Percentiles rank a stretch among this genome's conserved stretches.
Conservation (phyloP, 2,113 vertebrate species). For the Chaenogobius annularis region DNA sequence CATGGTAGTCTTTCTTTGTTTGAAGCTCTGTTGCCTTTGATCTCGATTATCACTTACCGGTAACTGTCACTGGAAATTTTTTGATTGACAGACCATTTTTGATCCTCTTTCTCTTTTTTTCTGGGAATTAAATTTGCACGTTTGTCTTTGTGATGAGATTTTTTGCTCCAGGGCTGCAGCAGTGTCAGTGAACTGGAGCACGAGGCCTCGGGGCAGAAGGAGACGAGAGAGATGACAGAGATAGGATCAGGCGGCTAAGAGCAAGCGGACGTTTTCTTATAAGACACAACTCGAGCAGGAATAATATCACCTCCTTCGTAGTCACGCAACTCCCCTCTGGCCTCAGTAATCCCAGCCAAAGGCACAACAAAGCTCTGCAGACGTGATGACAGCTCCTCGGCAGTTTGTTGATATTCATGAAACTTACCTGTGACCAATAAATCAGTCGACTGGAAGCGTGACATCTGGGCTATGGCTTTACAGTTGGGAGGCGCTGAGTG, state of each 20-base stretch:
- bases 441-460: slow-evolving; percentile 7
- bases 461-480: slow-evolving; percentile 12
- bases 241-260: slow-evolving; percentile 44
- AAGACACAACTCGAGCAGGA: slow-evolving; percentile 53
- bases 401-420: slow-evolving; percentile 50
- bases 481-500: not conserved
- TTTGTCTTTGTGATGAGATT: slow-evolving; percentile 38
- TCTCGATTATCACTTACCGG: slow-evolving; percentile 8
- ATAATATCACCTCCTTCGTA: slow-evolving; percentile 56
- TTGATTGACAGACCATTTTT: slow-evolving; percentile 51
- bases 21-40: slow-evolving; percentile 25
- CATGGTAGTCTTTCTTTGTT: not conserved
- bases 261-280: slow-evolving; percentile 66
- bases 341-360: slow-evolving; percentile 52
- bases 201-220: slow-evolving; percentile 46
- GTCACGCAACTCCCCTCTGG: slow-evolving; percentile 69
- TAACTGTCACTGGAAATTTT: slow-evolving; percentile 5
- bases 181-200: slow-evolving; percentile 52
- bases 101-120: slow-evolving; percentile 24
- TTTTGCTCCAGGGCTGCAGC: slow-evolving; percentile 43
- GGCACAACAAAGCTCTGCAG: slow-evolving; percentile 49
- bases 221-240: slow-evolving; percentile 50
- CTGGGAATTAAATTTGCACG: slow-evolving; percentile 33
- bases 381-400: slow-evolving; percentile 48
- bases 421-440: slow-evolving; percentile 31